phyloP scores from a whole-genome alignment of 2,113 vertebrate species.

The Charina bottae region DNA sequence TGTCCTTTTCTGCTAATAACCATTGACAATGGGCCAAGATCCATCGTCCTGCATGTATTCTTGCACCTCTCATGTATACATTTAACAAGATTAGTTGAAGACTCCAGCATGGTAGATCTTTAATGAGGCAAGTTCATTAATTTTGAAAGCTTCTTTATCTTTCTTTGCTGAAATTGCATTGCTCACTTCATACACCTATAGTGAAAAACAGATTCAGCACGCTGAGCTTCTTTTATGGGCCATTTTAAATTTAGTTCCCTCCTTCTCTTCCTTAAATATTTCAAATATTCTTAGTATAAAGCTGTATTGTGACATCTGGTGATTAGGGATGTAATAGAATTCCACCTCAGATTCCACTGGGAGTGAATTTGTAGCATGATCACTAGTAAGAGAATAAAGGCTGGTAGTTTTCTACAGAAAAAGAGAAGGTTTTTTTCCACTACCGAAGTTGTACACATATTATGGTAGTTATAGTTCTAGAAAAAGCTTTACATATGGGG shows the following conservation, averaged over 20 bases:
- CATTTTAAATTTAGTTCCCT: not conserved
- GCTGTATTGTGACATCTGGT: not conserved
- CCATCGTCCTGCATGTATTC: not conserved
- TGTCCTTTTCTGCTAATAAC: slow-evolving; percentile 36
- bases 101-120: slow-evolving; percentile 1
- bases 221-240: not conserved
- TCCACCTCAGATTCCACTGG: not conserved
- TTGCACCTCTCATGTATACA: slow-evolving; percentile 9
- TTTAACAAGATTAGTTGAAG: slow-evolving; percentile 28
- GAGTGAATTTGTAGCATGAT: not conserved
- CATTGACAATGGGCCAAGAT: not conserved
- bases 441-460: not conserved
- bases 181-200: accelerated
- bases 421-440: not conserved
- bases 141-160: slow-evolving; percentile 29
- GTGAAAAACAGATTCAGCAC: not conserved
- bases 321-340: not conserved
- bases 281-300: not conserved
- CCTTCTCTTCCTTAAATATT: not conserved
- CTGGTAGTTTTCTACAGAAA: not conserved
- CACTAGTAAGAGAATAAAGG: not conserved
- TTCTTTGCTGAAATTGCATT: slow-evolving; percentile 11
- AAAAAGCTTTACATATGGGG: not conserved
- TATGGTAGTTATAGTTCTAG: not conserved
- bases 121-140: slow-evolving; percentile 40